Evolutionary conservation across 2,113 vertebrate genomes (phyloP).

Genomic region (Macquaria ambigua): DNA sequence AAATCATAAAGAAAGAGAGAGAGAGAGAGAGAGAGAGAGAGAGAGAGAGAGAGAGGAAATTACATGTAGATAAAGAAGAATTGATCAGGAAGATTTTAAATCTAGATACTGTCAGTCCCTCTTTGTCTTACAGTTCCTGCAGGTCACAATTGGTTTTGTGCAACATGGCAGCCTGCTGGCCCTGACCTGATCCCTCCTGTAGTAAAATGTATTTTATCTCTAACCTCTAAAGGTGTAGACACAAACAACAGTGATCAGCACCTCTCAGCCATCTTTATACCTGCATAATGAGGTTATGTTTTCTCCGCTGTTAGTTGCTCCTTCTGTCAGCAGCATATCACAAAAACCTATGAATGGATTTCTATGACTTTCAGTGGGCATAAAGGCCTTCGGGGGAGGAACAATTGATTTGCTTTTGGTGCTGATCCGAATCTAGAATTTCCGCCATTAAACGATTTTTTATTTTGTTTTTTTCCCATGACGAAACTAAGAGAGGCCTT

Average conservation of each 20-base stretch:
- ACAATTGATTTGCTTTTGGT: slow-evolving; percentile 32
- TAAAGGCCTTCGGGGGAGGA: background rate
- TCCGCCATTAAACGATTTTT: background rate
- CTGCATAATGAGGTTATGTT: background rate
- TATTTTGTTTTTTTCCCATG: background rate
- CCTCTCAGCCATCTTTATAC: background rate
- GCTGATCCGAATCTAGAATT: slow-evolving; percentile 16
- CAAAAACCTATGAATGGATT: slow-evolving; percentile 15
- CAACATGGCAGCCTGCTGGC: background rate
- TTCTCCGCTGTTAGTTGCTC: slow-evolving; percentile 6
- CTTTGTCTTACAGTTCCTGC: background rate
- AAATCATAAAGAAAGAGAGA: background rate
- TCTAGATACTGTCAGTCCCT: slow-evolving; percentile 1
- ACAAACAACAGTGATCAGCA: slow-evolving; percentile 21
- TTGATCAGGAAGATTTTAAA: slow-evolving; percentile 3
- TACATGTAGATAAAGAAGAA: slow-evolving; percentile 9
- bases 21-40: background rate
- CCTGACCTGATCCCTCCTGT: background rate
- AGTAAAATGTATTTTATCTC: background rate
- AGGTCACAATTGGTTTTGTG: background rate
- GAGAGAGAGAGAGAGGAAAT: background rate
- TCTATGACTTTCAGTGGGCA: background rate
- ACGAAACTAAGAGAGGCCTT: background rate
- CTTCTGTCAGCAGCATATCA: slow-evolving; percentile 13
- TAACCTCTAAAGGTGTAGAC: slow-evolving; percentile 9